These are phyloP conservation scores for Orthosia gothica DNA, from an alignment of 2,888 invertebrate genomes.

Conservation along the genomic window DNA sequence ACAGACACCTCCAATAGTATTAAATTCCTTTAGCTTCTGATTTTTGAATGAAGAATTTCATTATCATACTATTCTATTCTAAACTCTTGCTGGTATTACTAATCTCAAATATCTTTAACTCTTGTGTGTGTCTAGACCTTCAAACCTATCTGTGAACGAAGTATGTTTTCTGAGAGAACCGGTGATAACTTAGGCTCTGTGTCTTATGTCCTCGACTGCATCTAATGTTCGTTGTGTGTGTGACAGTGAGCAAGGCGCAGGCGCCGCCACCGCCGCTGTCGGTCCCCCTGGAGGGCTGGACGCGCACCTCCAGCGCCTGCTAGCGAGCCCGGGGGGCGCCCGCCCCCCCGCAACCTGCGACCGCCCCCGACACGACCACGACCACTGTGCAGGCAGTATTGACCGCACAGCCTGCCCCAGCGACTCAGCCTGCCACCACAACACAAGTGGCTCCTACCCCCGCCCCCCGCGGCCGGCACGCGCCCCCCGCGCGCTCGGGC, in stretches of 20 bases:
- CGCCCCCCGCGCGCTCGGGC: slow-evolving; percentile 71
- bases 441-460: slow-evolving; percentile 33
- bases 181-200: slow-evolving; percentile 22
- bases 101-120: background rate
- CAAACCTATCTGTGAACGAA: slow-evolving; percentile 45
- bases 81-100: background rate
- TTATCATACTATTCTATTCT: slow-evolving; percentile 1
- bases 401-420: slow-evolving; percentile 40
- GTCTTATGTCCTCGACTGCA: background rate
- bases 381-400: background rate
- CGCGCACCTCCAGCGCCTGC: slow-evolving; percentile 91
- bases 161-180: slow-evolving; percentile 48
- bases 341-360: slow-evolving; percentile 65
- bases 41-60: no score
- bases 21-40: no score
- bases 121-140: slow-evolving; percentile 21
- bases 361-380: slow-evolving; percentile 7
- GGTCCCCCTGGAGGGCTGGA: slow-evolving; percentile 91
- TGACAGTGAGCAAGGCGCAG: slow-evolving; percentile 91
- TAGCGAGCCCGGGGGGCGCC: slow-evolving; percentile 88
- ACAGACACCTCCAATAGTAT: background rate
- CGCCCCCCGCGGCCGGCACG: slow-evolving; percentile 37
- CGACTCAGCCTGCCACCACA: slow-evolving; percentile 14
- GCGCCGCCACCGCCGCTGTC: slow-evolving; percentile 92
- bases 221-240: slow-evolving; percentile 44